These are phyloP conservation scores for Melanostoma scalare DNA, from an alignment of 2,888 invertebrate genomes.

Conservation along the genomic window DNA sequence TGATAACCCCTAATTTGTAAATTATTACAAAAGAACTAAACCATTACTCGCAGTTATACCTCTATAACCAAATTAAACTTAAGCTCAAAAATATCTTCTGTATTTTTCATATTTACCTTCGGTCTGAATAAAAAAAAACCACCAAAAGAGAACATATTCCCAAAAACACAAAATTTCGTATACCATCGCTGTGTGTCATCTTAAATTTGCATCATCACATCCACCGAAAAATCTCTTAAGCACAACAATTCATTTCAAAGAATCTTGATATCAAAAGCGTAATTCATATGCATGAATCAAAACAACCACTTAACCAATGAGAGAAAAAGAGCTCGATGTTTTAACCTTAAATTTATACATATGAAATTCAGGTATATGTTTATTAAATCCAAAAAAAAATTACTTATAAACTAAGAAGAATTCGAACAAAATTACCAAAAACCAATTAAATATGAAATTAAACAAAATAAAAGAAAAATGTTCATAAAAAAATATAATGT, in stretches of 20 bases:
- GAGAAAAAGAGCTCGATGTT: too few species aligned
- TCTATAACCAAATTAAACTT: not conserved
- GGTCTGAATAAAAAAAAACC: not conserved
- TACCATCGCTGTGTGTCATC: not conserved
- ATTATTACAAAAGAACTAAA: not conserved
- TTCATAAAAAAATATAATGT: too few species aligned
- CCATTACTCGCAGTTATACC: not conserved
- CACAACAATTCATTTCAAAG: not conserved
- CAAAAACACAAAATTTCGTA: not conserved
- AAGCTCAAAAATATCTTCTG: not conserved
- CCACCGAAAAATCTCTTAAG: slow-evolving; percentile 1
- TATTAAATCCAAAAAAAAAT: too few species aligned
- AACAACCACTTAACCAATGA: too few species aligned
- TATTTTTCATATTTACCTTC: not conserved
- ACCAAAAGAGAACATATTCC: not conserved
- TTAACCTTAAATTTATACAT: too few species aligned
- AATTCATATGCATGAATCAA: too few species aligned
- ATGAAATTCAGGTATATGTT: too few species aligned
- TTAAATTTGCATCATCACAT: not conserved
- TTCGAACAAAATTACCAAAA: too few species aligned
- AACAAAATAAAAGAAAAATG: too few species aligned
- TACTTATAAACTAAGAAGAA: too few species aligned
- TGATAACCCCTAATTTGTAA: not conserved
- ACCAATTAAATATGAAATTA: too few species aligned
- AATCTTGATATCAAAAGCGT: not conserved